Conservation (phyloP, 2,888 invertebrate species). For the Fabriciana adippe region DNA sequence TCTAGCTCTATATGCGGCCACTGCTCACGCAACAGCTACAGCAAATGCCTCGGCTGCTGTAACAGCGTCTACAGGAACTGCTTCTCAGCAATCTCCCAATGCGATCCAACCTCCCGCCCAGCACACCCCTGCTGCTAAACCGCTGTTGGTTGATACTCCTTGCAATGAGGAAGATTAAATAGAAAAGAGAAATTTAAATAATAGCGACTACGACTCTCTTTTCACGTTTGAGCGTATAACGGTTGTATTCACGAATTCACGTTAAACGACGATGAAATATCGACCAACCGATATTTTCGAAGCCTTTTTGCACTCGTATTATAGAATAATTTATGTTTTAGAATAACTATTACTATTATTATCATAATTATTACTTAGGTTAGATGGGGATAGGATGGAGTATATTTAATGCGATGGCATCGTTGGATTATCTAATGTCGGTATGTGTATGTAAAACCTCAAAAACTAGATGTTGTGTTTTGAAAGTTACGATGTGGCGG, state of each 20-base stretch:
- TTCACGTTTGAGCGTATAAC: constrained; percentile 29
- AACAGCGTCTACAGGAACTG: constrained; percentile 49
- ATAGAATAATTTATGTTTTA: constrained; percentile 70
- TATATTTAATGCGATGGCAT: constrained; percentile 71
- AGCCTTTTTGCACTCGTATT: constrained; percentile 69
- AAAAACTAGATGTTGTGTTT: constrained; percentile 59
- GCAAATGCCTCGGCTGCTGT: constrained; percentile 61
- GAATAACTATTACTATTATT: constrained; percentile 51
- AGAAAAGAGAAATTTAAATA: constrained; percentile 7
- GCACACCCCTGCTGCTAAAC: constrained; percentile 65
- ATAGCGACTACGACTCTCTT: constrained; percentile 45
- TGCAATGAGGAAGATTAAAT: constrained; percentile 74
- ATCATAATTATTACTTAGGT: constrained; percentile 58
- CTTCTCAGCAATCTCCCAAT: constrained; percentile 60
- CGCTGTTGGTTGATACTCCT: constrained; percentile 73
- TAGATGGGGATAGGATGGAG: constrained; percentile 74
- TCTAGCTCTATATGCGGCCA: constrained; percentile 73
- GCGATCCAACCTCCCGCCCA: constrained; percentile 56
- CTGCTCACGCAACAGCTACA: constrained; percentile 72
- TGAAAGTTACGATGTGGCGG: constrained; percentile 62
- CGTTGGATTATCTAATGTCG: constrained; percentile 71
- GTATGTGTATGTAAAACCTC: constrained; percentile 62
- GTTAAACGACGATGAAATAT: constrained; percentile 41
- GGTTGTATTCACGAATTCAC: constrained; percentile 31
- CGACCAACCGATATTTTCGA: constrained; percentile 59